Evolutionary conservation across 2,113 vertebrate species (phyloP).

Genomic region (Melospiza melodia): DNA sequence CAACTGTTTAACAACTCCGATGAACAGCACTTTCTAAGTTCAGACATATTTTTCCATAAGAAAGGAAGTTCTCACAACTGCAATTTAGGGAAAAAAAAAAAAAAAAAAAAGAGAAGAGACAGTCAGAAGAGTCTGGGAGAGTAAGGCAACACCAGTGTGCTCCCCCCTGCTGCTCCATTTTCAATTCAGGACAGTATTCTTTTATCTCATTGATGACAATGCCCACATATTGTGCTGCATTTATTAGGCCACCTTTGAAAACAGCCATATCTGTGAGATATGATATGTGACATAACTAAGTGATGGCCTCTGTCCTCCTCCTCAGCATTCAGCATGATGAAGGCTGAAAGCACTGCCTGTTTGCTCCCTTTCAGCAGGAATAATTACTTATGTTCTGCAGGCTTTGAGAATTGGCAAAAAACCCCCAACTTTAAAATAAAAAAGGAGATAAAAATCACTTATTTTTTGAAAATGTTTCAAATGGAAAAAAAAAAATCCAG

Average conservation of each 20-base stretch:
- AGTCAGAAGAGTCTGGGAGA: not conserved
- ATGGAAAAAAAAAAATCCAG: not conserved
- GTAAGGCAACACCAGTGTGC: not conserved
- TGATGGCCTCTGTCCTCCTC: not conserved
- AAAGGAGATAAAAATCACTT: not conserved
- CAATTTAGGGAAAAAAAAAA: not conserved
- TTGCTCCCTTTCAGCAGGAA: not conserved
- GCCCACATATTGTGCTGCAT: not conserved
- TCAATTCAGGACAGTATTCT: not conserved
- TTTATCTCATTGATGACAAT: not conserved
- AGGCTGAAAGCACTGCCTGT: not conserved
- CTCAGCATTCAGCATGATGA: not conserved
- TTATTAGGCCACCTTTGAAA: not conserved
- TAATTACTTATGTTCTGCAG: not conserved
- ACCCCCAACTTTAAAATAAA: not conserved
- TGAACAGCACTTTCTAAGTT: not conserved
- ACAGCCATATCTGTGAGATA: not conserved
- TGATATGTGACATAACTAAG: not conserved
- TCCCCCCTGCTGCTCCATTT: not conserved
- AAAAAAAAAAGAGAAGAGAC: not conserved
- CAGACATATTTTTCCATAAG: not conserved
- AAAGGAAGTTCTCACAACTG: not conserved
- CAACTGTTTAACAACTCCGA: not conserved
- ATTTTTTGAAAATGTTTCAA: not conserved
- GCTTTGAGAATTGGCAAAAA: not conserved